Evolutionary conservation across 2,113 vertebrate genomes (phyloP), one percentile per base, ranked within the genome.

Genomic region (Gnathonemus echidnorhynchus): DNA sequence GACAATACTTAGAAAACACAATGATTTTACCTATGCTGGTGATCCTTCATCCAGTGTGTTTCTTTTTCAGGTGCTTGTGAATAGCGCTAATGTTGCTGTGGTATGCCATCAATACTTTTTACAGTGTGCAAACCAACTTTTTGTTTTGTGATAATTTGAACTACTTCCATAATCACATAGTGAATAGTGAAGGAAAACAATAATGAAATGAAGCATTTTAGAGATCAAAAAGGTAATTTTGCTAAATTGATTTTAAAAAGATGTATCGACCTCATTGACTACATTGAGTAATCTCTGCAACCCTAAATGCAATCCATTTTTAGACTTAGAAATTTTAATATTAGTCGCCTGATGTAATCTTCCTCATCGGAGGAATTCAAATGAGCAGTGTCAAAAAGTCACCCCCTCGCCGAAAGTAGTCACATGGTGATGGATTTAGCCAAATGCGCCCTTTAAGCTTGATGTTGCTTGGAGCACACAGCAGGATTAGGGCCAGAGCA

Each of bases 401-500:
- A 21, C 24, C 24, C 58, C 58, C 24, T 62, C 2, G 24, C 24
- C 24, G 3, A 39, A 87, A 50, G n/a, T 1, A 31, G 24, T 15
- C 48, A n/a, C 48, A 74, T 70, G 19, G 1, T 89, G 53, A 84
- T 88, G 62, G 86, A 87, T 90, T 90, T 93, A 92, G 90, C 92
- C 93, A 88, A 94, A 94, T 94, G 93, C 93, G 91, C 89, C 74
- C 90, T 91, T 93, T 93, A 93, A 93, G 95, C 94, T 93, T 93
- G 94, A 94, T 95, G 93, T 94, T 92, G 91, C 87, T 62, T n/a
- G 48, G 9, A 27, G 13, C 48, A 11, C n/a, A 70, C 80, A 24
- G 95, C 93, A 93, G 92, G 94, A 96, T 96, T 95, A 94, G 94
- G 88, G 94, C 93, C 94, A 94, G 93, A 93, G 93, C 94, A 95